phyloP scores from a whole-genome alignment of 2,797 vertebrate species.

The Graptemys geographica region DNA sequence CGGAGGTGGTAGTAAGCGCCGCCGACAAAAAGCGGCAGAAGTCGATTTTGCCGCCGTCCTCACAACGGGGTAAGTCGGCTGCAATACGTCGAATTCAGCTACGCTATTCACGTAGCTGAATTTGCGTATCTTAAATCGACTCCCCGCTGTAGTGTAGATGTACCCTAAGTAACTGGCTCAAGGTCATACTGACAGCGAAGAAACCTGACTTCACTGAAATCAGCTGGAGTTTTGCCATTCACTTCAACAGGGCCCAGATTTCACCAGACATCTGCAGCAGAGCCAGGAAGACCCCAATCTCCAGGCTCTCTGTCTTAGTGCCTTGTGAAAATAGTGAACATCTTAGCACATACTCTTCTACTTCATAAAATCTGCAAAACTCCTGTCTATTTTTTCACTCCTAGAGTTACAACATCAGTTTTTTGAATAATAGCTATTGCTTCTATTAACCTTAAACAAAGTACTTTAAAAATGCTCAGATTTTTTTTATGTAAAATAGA shows the following conservation, averaged over 20 bases:
- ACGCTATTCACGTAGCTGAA: no score
- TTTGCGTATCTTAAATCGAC: no score
- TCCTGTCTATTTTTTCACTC: neutral
- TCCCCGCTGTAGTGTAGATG: no score
- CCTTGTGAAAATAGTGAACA: neutral
- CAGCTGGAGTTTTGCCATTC: neutral
- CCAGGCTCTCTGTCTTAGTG: neutral
- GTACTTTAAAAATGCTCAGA: neutral
- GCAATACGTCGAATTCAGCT: no score
- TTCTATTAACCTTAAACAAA: neutral
- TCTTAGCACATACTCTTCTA: neutral
- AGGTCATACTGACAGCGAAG: neutral
- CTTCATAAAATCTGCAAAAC: neutral
- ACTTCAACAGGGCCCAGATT: neutral
- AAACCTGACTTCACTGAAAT: neutral
- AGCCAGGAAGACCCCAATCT: neutral
- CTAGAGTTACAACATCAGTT: neutral
- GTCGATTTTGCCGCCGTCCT: no score
- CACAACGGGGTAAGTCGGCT: no score
- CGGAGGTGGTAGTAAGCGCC: no score
- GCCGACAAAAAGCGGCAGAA: no score
- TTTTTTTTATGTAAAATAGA: neutral
- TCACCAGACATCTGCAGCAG: neutral
- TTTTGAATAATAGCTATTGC: fast-evolving
- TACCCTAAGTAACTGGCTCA: neutral